Percentiles rank a stretch among this genome's conserved stretches.
Evolutionary conservation across 2,888 invertebrate genomes (phyloP).

Genomic region (Pteria penguin): DNA sequence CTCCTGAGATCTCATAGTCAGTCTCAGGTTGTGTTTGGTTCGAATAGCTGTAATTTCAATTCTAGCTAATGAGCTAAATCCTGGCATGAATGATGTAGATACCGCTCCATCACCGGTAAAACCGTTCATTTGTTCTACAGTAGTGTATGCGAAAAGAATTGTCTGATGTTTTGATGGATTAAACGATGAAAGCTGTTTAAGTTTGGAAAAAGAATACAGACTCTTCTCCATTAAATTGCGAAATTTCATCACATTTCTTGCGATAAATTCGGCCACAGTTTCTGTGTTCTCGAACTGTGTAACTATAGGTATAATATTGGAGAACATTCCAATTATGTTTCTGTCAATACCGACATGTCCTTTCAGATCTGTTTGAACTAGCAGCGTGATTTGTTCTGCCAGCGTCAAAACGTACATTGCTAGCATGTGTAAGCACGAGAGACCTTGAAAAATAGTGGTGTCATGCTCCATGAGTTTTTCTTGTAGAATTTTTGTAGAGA

Average conservation of each 20-base stretch:
- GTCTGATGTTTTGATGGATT: background rate
- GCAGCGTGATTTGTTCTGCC: background rate
- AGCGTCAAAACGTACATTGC: background rate
- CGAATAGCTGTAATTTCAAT: background rate
- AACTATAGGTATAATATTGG: background rate
- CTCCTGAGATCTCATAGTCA: background rate
- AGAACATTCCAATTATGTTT: background rate
- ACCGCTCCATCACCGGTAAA: background rate
- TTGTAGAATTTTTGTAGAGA: background rate
- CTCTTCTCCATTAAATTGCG: background rate
- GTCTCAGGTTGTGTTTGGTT: background rate
- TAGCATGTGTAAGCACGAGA: background rate
- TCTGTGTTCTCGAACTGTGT: background rate
- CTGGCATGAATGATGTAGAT: background rate
- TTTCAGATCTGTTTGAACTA: background rate
- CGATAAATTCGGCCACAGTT: background rate
- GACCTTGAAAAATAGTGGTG: background rate
- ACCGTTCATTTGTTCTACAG: background rate
- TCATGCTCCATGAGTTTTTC: background rate
- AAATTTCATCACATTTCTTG: background rate
- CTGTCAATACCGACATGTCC: background rate
- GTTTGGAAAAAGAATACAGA: background rate
- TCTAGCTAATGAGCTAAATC: background rate
- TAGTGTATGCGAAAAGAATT: background rate
- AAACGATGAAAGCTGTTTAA: background rate